Evolutionary conservation across 53 echinoderm and acorn worm species (phyloP), one percentile per base, ranked within the genome.

Genomic region (Paelopatides confundens): DNA sequence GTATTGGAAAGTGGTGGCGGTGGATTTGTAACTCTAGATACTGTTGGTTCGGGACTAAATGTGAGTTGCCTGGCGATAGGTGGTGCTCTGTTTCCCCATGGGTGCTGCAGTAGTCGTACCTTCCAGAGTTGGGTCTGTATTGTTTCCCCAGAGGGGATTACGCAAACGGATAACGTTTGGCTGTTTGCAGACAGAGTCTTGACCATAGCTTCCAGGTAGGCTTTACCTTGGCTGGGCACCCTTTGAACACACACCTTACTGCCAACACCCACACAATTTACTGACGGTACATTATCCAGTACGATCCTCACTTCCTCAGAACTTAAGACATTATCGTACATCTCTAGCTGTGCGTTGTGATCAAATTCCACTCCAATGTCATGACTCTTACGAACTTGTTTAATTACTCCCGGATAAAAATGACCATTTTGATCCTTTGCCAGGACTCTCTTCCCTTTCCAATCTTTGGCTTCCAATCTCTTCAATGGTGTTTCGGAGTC

Each of bases 401-500:
- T 97, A 43, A 97, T 97, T 3, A 86, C 62, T 21, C 90, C 97
- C 4, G 93, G 93, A 21, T 89, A 90, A 63, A 93, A 97, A 6
- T 85, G 83, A 15, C 89, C 87, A 30, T 88, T 89, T 62, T 71
- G 81, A 33, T 4, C 13, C 35, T 76, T 87, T 8, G 97, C 97
- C 38, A 97, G 86, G 32, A 97, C 97, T 21, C 93, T 66, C n/a
- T 77, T 89, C 38, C 90, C 93, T 71, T 88, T 92, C 82, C 89
- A 91, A n/a, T 95, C 93, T 71, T 88, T 92, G 23, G 90, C 27
- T 84, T 97, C 95, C 26, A 97, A 62, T 69, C 92, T 97, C 82
- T 97, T 97, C 17, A 88, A 86, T 21, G 94, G 95, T 17, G 95
- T 95, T 12, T 93, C 93, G 11, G 94, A 94, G 27, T 88, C 85